Percentiles rank a stretch among this genome's conserved stretches.
These are phyloP conservation scores for Butorides virescens DNA, from an alignment of 2,113 vertebrate species.

Conservation along the genomic window DNA sequence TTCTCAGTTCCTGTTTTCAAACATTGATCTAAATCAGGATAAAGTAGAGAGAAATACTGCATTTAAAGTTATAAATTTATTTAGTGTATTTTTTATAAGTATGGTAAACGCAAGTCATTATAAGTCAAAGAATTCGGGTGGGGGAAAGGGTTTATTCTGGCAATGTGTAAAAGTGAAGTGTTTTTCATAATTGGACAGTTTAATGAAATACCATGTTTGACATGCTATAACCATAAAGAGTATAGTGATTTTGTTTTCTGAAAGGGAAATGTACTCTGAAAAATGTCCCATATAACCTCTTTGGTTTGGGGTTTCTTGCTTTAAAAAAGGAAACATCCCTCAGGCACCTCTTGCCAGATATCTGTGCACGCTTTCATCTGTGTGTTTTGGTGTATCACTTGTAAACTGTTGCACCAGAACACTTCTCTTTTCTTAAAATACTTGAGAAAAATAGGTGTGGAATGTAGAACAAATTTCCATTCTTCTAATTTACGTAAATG, in stretches of 20 bases:
- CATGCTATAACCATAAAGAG: background rate
- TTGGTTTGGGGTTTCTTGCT: background rate
- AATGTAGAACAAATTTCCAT: background rate
- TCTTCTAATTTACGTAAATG: background rate
- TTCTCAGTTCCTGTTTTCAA: background rate
- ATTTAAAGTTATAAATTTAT: background rate
- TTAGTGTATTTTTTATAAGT: background rate
- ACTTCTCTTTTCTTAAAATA: background rate
- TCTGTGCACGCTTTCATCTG: background rate
- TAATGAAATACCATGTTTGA: background rate
- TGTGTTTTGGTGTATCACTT: background rate
- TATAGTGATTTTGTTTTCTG: background rate
- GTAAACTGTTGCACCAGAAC: background rate
- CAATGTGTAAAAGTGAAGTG: background rate
- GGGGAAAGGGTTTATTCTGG: background rate
- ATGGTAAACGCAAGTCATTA: background rate
- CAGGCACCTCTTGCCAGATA: background rate
- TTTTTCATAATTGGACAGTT: background rate
- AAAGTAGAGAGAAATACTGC: background rate
- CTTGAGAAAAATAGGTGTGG: background rate
- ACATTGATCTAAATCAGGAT: slow-evolving; percentile 11
- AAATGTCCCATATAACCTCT: background rate
- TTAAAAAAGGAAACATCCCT: background rate
- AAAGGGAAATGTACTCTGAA: background rate
- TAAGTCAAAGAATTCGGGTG: background rate